Evolutionary conservation across 2,797 vertebrate genomes (phyloP), one percentile per base, ranked within the genome.

Genomic region (Meriones psammophilus): DNA sequence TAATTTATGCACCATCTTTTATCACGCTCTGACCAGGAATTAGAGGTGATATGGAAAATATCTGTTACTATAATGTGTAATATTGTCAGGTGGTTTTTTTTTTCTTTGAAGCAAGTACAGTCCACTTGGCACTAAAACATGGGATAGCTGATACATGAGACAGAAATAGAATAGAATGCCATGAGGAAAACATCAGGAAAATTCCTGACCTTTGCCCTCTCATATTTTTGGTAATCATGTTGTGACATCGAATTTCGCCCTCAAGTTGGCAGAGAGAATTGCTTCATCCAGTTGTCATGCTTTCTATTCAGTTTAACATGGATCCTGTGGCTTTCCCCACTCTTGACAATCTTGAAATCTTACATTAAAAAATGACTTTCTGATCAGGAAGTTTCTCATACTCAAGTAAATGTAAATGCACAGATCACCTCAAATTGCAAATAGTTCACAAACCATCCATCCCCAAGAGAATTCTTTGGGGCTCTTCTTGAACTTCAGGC

Each of bases 131-230:
- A 94, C 96, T 89, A 91, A 84, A 94, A 87, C 93, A 94, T 89
- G 58, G 78, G 78, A 94, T 89, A 94, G 95, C 89, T 96, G 93
- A 96, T 91, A 28, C 91, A 71, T 56, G 69, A 87, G 89, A 94
- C 95, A 66, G 92, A 97, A 96, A 97, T 96, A 97, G 97, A 97
- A 96, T 24, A 96, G 91, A 91, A 97, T 80, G 89, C 89, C 95
- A 95, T 91, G 93, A 97, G 91, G 91, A 94, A 96, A 97, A 97
- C 94, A 94, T 90, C 91, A 86, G 89, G 92, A 96, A 95, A 96
- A 96, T 95, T 96, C 97, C 84, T 97, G 94, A 97, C 96, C 84
- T 89, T 95, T 94, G 87, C 83, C 94, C 74, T 94, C 95, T 88
- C 50, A 3, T 94, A 92, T 64, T 95, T 96, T 93, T 56, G n/a